These are phyloP conservation scores for Pedionomus torquatus DNA, from an alignment of 2,113 vertebrate genomes.

Conservation along the genomic window DNA sequence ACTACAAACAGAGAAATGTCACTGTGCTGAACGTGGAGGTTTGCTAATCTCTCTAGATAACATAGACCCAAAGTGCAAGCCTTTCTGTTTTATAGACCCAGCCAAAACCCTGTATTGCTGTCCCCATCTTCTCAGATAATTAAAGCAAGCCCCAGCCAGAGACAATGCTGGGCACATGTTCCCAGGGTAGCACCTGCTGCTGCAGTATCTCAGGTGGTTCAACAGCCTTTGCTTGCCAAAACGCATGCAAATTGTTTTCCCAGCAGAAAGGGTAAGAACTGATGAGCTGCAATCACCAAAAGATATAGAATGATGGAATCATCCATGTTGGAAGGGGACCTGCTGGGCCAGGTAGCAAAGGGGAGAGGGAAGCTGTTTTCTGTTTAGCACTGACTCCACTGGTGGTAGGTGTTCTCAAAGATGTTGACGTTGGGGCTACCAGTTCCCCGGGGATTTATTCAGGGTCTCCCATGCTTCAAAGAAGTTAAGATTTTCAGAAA, in stretches of 20 bases:
- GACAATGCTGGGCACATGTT: background rate
- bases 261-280: background rate
- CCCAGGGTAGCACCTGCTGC: background rate
- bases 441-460: background rate
- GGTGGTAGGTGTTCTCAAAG: background rate
- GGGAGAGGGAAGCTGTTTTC: background rate
- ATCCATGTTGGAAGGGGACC: background rate
- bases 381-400: background rate
- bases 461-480: background rate
- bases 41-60: background rate
- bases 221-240: background rate
- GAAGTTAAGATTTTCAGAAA: background rate
- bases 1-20: background rate
- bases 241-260: background rate
- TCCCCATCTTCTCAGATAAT: background rate
- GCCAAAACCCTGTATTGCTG: background rate
- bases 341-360: background rate
- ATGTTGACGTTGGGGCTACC: background rate
- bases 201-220: background rate
- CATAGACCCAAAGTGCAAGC: background rate
- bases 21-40: background rate
- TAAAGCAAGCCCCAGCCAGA: background rate
- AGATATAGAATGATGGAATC: background rate
- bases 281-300: background rate
- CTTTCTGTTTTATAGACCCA: background rate